Base-by-base conservation (phyloP, 1,140 invertebrate genomes). In the Drosophila hydei region DNA sequence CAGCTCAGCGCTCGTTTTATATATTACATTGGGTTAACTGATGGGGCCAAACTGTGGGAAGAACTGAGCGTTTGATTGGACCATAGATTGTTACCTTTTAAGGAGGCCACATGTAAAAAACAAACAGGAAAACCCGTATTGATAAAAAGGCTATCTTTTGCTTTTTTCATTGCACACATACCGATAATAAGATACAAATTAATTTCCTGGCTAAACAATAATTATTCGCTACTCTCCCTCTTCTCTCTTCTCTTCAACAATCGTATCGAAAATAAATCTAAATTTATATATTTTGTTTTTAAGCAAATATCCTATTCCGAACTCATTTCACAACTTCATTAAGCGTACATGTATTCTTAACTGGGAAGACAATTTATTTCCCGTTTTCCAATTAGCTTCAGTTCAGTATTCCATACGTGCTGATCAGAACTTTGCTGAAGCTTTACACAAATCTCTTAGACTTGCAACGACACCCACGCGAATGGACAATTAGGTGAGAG, bases 1-100 rank as follows among this genome's bases (percentile, higher is more conserved):
- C 25, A 27, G 6, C 6, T 27, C 50, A 52, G 21, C 36, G 19
- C n/a, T 38, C 18, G 30, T 54, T 25, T 48, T 48, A 48, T 48
- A 42, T 25, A 18, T 18, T 52, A 40, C 40, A 56, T 43, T 43
- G 38, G 38, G 54, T 21, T 47, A 59, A 42, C 58, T 23, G 42
- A 38, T 56, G 51, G 11, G 61, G 40, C 50, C 54, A 65, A n/a
- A 27, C 42, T 56, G 62, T 58, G 62, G 62, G 62, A 56, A 65
- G 52, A 83, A 70, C 55, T 62, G 55, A 69, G 59, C 68, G 55
- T 74, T 71, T 79, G 75, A 79, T 79, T 79, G 59, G 76, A 48
- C 47, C 71, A 79, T 54, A 56, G 36, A 55, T 42, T 18, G 19
- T 9, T 27, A 16, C 47, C 47, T 16, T 18, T 33, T 11, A 33